Base-by-base conservation (phyloP, 2,888 invertebrate species). In the Harpalus rufipes region DNA sequence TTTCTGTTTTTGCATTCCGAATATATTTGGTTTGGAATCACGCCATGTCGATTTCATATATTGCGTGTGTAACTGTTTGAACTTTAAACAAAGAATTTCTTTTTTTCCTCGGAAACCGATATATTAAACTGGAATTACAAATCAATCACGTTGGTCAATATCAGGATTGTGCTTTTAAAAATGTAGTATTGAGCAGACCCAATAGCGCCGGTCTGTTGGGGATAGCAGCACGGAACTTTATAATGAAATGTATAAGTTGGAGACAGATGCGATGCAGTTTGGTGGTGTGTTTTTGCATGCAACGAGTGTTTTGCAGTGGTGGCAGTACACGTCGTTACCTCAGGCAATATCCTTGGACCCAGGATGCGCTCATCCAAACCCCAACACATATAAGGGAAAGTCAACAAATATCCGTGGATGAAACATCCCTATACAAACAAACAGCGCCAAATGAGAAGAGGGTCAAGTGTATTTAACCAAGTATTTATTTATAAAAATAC, bases 21-120 rank as follows among this genome's bases (percentile, higher is more conserved):
- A 68, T 39, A 68, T 68, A 68, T n/a, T 68, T 63, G 21, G 7
- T 39, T 68, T n/a, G 7, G 6, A 4, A 39, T 3, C 32, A 68
- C 39, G 68, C 63, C 21, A 63, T 25, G 63, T 39, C n/a, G 68
- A 12, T 68, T 68, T 68, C 14, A 68, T 68, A 68, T 39, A 68
- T 68, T 68, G 68, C 68, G 32, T 68, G 68, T 68, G 39, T 68
- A 68, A 68, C 68, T 68, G 68, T 68, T 68, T 68, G 65, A 65
- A 32, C 68, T 39, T 14, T 68, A 68, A 63, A 68, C 68, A 68
- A 25, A 68, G 25, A 68, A 25, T 68, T 68, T 68, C 41, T 68
- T 68, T 68, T 68, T 68, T 68, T 68, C 39, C n/a, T 68, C 39
- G 25, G 68, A 32, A 39, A 68, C 39, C 68, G 68, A 68, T 68